Evolutionary conservation across 1,140 invertebrate genomes (phyloP).

Genomic region (Limonius californicus): DNA sequence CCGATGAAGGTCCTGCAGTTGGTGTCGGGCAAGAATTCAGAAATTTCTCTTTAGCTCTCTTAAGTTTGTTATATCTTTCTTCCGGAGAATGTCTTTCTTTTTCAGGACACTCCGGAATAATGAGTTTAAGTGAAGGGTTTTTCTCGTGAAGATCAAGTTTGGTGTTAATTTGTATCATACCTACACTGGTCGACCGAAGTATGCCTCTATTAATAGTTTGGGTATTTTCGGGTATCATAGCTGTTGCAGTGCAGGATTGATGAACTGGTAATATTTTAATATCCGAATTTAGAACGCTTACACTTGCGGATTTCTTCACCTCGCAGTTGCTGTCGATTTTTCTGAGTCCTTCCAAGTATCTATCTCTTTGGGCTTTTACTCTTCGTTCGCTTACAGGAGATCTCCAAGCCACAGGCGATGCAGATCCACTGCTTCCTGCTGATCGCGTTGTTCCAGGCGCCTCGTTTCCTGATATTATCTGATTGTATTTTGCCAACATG

Average conservation of each 20-base stretch:
- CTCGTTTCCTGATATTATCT: slow-evolving; percentile 42
- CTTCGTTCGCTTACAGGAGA: slow-evolving; percentile 56
- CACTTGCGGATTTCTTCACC: slow-evolving; percentile 58
- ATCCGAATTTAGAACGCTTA: slow-evolving; percentile 42
- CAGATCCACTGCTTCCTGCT: slow-evolving; percentile 53
- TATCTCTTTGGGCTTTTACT: slow-evolving; percentile 54
- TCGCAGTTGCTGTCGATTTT: slow-evolving; percentile 41
- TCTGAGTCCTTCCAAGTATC: slow-evolving; percentile 52
- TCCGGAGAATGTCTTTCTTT: not conserved
- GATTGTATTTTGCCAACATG: slow-evolving; percentile 65
- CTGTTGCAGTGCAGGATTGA: not conserved
- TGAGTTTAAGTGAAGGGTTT: not conserved
- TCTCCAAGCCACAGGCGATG: slow-evolving; percentile 56
- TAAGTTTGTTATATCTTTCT: slow-evolving; percentile 51
- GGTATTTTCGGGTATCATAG: not conserved
- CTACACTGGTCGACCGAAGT: slow-evolving; percentile 44
- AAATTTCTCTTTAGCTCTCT: slow-evolving; percentile 62
- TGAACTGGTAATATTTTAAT: slow-evolving; percentile 16
- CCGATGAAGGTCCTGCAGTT: slow-evolving; percentile 16
- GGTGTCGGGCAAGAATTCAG: slow-evolving; percentile 39
- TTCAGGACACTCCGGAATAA: slow-evolving; percentile 15
- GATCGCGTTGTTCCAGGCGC: slow-evolving; percentile 44
- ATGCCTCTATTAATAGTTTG: slow-evolving; percentile 27
- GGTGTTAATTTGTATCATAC: slow-evolving; percentile 36
- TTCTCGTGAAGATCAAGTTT: not conserved